Evolutionary conservation across 2,888 invertebrate genomes (phyloP), one percentile per base, ranked within the genome.

Genomic region (Dryobota labecula): DNA sequence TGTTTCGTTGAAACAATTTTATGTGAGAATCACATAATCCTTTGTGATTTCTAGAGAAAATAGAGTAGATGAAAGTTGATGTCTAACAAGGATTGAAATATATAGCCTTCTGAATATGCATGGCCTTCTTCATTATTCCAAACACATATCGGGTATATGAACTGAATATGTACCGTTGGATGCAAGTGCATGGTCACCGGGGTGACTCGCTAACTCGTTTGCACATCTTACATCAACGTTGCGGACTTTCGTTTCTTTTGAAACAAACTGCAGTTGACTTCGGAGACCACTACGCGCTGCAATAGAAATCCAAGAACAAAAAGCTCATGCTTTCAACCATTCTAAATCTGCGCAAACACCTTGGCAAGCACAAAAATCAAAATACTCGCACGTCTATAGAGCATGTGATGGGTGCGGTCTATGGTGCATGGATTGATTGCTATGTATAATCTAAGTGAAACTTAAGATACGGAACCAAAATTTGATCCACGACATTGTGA

Each of bases 261-360:
- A 78, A 78, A 94, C 95, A 95, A 95, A 95, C 95, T 95, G 95
- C 95, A 95, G 92, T 95, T 95, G 95, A 95, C 95, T 92, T 88
- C 80, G 84, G 82, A 81, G 88, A 86, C 80, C 63, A 82, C 83
- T 86, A 86, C 75, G 78, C 75, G 78, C 86, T 88, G 81, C 84
- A 85, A 85, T 81, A 80, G 72, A 82, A 86, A 80, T 73, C 68
- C 73, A 81, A 81, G 81, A 80, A 85, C 83, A 87, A 87, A 86
- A 80, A 77, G 81, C 86, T 86, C 90, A 90, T 91, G 92, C 91
- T 86, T 86, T 84, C 86, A 88, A 86, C 85, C 82, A 64, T 70
- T 36, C 45, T 73, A 76, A 78, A 76, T 71, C 73, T 86, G 89
- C 89, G 90, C 90, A 88, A 86, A 88, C 86, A 89, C 88, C 89